Conservation (phyloP, 2,888 invertebrate genomes). For the Acleris emargana region DNA sequence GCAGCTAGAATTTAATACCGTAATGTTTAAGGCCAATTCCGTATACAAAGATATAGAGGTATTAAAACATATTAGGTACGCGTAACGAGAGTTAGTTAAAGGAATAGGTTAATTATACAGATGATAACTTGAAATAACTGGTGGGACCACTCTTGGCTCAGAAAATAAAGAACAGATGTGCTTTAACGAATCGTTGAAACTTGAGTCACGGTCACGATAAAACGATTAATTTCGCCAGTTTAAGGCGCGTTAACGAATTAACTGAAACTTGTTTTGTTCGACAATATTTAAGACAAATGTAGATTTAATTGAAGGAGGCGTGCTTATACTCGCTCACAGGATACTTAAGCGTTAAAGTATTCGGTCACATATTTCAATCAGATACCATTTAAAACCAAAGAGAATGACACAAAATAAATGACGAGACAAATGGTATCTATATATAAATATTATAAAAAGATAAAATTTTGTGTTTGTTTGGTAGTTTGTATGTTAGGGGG, state of each 20-base stretch:
- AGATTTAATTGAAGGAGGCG: no score
- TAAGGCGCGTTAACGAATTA: background rate
- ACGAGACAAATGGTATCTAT: no score
- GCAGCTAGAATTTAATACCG: slow-evolving; percentile 13
- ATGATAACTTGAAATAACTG: slow-evolving; percentile 12
- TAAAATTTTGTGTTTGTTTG: no score
- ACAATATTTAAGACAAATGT: no score
- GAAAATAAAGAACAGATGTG: slow-evolving; percentile 4
- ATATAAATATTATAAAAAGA: no score
- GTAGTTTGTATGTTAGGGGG: no score
- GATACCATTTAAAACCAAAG: no score
- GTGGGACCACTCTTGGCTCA: background rate
- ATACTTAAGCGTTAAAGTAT: no score
- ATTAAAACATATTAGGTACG: background rate
- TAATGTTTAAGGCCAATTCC: background rate
- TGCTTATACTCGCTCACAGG: no score
- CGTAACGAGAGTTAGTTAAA: background rate
- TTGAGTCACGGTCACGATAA: background rate
- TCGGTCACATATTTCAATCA: no score
- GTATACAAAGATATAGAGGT: background rate
- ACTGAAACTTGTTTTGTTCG: background rate
- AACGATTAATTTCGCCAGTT: slow-evolving; percentile 1
- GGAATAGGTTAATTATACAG: background rate
- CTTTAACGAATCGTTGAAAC: background rate
- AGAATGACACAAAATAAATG: no score